Percentiles rank a stretch among this genome's conserved stretches.
phyloP scores from a whole-genome alignment of 2,888 invertebrate genomes.

The Pseudococcus longispinus region DNA sequence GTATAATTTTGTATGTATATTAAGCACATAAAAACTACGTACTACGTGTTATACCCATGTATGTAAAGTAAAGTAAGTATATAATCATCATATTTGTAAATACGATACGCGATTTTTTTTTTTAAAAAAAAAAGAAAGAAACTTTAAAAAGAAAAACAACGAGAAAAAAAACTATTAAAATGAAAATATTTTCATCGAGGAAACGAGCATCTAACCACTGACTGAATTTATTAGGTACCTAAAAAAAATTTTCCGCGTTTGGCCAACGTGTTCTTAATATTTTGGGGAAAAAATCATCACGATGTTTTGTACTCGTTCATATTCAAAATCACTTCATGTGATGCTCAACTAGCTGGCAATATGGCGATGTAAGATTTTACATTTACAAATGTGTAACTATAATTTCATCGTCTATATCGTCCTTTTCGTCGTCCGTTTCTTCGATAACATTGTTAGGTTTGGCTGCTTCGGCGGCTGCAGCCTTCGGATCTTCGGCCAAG shows the following conservation, averaged over 20 bases:
- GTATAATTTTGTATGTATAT: neutral
- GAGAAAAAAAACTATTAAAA: constrained; percentile 4
- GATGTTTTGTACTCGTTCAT: neutral
- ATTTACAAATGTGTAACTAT: constrained; percentile 77
- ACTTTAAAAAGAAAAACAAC: neutral
- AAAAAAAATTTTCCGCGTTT: neutral
- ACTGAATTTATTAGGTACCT: constrained; percentile 24
- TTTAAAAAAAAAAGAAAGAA: neutral
- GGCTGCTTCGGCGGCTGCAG: constrained; percentile 69
- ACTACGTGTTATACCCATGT: neutral
- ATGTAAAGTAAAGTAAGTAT: too few relatives aligned
- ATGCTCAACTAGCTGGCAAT: constrained; percentile 9
- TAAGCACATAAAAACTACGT: neutral
- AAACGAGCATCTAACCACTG: neutral
- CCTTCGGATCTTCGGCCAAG: constrained; percentile 72
- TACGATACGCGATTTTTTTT: neutral
- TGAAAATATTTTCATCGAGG: constrained; percentile 5
- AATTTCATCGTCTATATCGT: constrained; percentile 87
- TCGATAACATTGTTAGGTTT: constrained; percentile 65
- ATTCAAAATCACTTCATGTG: constrained; percentile 18
- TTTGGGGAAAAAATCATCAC: neutral
- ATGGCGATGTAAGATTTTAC: neutral
- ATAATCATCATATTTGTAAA: constrained; percentile 6
- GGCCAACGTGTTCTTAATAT: neutral
- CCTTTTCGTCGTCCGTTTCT: constrained; percentile 85